Conservation (phyloP, 2,888 invertebrate species). For the Ichneumon xanthorius region DNA sequence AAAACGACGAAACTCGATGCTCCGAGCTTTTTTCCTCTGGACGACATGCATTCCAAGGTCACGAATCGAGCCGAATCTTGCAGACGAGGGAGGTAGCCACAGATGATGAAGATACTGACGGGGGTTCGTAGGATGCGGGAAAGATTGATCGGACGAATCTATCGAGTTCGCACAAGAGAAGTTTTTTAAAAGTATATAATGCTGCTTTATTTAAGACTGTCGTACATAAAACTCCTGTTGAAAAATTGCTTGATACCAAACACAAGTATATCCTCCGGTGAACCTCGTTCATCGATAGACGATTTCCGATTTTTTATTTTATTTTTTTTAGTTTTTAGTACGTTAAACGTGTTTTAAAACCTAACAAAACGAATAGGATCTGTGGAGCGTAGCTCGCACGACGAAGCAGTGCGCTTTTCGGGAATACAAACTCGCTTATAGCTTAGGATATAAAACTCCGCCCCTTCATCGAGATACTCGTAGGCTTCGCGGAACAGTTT, state of each 20-base stretch:
- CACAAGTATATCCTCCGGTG: conserved; percentile 30
- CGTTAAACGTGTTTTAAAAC: conserved; percentile 35
- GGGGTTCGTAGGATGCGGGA: conserved; percentile 10
- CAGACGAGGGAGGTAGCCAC: conserved; percentile 19
- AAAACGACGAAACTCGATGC: conserved; percentile 5
- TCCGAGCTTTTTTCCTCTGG: neutral
- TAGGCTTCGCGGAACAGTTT: conserved; percentile 18
- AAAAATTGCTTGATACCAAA: conserved; percentile 41
- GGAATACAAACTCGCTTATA: conserved; percentile 11
- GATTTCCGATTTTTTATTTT: neutral
- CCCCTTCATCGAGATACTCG: neutral
- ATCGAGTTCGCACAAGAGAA: conserved; percentile 4
- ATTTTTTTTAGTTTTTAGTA: conserved; percentile 27
- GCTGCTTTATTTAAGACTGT: conserved; percentile 70
- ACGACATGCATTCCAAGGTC: conserved; percentile 84
- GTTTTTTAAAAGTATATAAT: conserved; percentile 73
- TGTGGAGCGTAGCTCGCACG: conserved; percentile 30
- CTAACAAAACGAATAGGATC: conserved; percentile 39
- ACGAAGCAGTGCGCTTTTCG: conserved; percentile 24
- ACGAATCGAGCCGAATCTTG: conserved; percentile 35
- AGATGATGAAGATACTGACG: conserved; percentile 13
- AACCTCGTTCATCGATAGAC: conserved; percentile 10
- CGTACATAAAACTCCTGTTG: conserved; percentile 68
- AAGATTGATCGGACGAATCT: conserved; percentile 23
- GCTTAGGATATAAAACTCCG: conserved; percentile 7